Evolutionary conservation across 2,888 invertebrate species (phyloP).

Genomic region (Colostygia pectinataria): DNA sequence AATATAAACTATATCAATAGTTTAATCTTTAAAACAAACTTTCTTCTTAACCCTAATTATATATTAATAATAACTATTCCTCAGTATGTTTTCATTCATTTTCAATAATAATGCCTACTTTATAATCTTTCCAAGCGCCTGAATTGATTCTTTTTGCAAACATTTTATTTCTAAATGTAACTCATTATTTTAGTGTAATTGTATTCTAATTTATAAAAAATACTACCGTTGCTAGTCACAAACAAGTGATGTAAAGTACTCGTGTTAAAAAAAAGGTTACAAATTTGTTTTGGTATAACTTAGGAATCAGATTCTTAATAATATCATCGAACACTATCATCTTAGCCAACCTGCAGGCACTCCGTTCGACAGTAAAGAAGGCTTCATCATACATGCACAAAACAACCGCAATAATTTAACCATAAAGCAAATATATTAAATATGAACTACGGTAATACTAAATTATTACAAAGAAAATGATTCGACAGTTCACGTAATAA

Average conservation of each 20-base stretch:
- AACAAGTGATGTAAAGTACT: constrained; percentile 45
- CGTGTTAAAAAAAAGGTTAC: constrained; percentile 59
- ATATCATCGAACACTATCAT: constrained; percentile 46
- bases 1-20: constrained; percentile 84
- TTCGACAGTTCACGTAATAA: constrained; percentile 80
- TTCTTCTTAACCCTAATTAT: constrained; percentile 75
- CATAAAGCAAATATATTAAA: constrained; percentile 81
- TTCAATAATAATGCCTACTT: constrained; percentile 80
- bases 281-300: constrained; percentile 51
- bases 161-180: constrained; percentile 70
- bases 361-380: constrained; percentile 72
- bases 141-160: constrained; percentile 64
- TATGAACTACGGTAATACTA: constrained; percentile 80
- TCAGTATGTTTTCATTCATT: constrained; percentile 80
- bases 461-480: constrained; percentile 80
- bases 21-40: constrained; percentile 84
- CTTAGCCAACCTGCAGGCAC: constrained; percentile 70
- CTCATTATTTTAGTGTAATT: constrained; percentile 65
- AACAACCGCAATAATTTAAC: constrained; percentile 76
- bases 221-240: constrained; percentile 60
- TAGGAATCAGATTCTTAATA: constrained; percentile 58
- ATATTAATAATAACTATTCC: constrained; percentile 83
- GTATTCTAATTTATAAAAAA: constrained; percentile 64
- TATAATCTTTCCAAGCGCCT: constrained; percentile 82
- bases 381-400: constrained; percentile 66